phyloP scores from a whole-genome alignment of 2,888 invertebrate species.

The Muschampia plurimacula region DNA sequence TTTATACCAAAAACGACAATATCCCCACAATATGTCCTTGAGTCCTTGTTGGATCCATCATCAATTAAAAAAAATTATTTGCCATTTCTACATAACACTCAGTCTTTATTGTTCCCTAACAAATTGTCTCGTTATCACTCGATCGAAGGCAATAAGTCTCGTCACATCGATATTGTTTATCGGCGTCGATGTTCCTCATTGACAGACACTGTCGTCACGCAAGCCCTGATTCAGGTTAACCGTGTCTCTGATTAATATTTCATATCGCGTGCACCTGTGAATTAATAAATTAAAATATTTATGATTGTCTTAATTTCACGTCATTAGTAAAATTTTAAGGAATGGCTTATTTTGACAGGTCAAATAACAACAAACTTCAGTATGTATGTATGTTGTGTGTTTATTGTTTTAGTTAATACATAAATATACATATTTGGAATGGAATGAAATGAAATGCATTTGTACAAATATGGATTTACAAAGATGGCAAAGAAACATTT shows the following conservation, averaged over 20 bases:
- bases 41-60: too few relatives aligned
- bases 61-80: too few relatives aligned
- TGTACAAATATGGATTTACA: too few relatives aligned
- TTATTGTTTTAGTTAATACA: too few relatives aligned
- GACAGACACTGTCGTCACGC: slow-evolving; percentile 65
- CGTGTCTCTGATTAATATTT: slow-evolving; percentile 33
- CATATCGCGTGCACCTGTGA: slow-evolving; percentile 26
- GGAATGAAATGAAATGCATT: too few relatives aligned
- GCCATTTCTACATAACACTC: not conserved
- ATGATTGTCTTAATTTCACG: slow-evolving; percentile 12
- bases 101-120: slow-evolving; percentile 56
- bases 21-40: too few relatives aligned
- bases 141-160: slow-evolving; percentile 75
- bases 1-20: too few relatives aligned
- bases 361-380: not conserved
- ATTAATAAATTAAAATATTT: slow-evolving; percentile 24
- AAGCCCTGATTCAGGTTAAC: slow-evolving; percentile 59
- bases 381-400: too few relatives aligned
- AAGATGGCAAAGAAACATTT: too few relatives aligned
- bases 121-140: slow-evolving; percentile 78
- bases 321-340: not conserved
- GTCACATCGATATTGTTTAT: slow-evolving; percentile 64
- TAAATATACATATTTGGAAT: too few relatives aligned
- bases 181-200: slow-evolving; percentile 48
- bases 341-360: not conserved